Percentiles rank a stretch among this genome's conserved stretches.
Conservation (phyloP, 2,113 vertebrate genomes). For the Bos taurus region DNA sequence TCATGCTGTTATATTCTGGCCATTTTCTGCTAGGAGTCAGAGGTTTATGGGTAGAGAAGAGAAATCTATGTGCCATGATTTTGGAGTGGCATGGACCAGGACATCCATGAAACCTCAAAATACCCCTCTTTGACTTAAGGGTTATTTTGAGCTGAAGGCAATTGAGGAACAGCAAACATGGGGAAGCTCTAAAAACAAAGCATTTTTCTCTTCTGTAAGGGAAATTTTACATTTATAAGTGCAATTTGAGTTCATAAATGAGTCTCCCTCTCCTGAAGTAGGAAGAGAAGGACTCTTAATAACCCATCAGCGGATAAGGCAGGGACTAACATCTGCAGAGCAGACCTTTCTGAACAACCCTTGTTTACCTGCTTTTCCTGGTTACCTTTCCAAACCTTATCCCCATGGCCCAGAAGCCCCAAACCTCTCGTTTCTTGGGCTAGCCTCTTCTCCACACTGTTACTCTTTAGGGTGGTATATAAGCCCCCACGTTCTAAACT, state of each 20-base stretch:
- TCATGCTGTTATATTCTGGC: neutral
- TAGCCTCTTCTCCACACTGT: neutral
- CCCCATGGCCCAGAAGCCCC: neutral
- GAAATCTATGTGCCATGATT: neutral
- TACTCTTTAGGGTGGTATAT: neutral
- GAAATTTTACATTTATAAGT: neutral
- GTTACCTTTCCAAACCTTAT: neutral
- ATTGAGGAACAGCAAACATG: neutral
- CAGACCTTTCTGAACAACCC: neutral
- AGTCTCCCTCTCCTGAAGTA: neutral
- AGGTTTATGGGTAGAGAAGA: neutral
- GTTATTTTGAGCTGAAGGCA: neutral
- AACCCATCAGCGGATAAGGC: neutral
- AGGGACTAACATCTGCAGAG: neutral
- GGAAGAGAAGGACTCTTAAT: neutral
- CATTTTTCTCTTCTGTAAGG: neutral
- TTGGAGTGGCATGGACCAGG: neutral
- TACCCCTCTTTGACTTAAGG: neutral
- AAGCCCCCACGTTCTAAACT: neutral
- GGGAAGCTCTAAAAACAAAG: neutral
- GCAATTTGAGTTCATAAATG: neutral
- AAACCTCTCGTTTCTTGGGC: neutral
- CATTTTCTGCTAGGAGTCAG: neutral
- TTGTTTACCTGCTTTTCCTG: neutral
- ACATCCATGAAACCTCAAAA: neutral